Evolutionary conservation across 1,140 invertebrate species (phyloP).

Genomic region (Leptopilina clavipes): DNA sequence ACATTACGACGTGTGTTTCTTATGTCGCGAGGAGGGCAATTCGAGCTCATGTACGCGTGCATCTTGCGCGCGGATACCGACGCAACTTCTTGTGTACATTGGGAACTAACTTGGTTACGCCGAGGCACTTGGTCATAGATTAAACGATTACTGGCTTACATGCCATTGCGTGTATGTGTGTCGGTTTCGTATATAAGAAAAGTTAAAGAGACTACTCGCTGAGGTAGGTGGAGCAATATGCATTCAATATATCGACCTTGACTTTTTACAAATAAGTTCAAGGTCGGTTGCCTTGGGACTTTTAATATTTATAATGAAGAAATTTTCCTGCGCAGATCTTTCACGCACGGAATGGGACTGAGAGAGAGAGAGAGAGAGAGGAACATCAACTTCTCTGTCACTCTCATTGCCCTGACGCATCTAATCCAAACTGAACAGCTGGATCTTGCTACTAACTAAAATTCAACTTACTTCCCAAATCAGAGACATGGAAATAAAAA

Average conservation of each 20-base stretch:
- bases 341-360: too few species aligned
- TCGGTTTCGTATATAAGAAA: neutral
- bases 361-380: too few species aligned
- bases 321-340: too few species aligned
- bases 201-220: neutral
- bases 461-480: too few species aligned
- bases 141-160: constrained; percentile 50
- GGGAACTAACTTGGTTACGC: constrained; percentile 44
- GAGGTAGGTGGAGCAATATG: constrained; percentile 29
- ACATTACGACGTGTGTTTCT: constrained; percentile 60
- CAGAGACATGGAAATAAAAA: too few species aligned
- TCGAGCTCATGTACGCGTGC: too few species aligned
- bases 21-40: constrained; percentile 47
- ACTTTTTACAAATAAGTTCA: constrained; percentile 2
- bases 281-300: neutral
- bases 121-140: constrained; percentile 49
- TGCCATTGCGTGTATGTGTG: constrained; percentile 41
- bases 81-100: constrained; percentile 58
- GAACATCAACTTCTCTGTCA: too few species aligned
- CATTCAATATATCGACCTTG: constrained; percentile 44
- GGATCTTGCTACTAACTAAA: too few species aligned
- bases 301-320: too few species aligned
- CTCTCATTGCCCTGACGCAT: too few species aligned
- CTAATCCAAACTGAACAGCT: too few species aligned
- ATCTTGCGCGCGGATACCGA: constrained; percentile 35